Base-by-base conservation (phyloP, 2,888 invertebrate species). In the Eudasyphora cyanicolor region DNA sequence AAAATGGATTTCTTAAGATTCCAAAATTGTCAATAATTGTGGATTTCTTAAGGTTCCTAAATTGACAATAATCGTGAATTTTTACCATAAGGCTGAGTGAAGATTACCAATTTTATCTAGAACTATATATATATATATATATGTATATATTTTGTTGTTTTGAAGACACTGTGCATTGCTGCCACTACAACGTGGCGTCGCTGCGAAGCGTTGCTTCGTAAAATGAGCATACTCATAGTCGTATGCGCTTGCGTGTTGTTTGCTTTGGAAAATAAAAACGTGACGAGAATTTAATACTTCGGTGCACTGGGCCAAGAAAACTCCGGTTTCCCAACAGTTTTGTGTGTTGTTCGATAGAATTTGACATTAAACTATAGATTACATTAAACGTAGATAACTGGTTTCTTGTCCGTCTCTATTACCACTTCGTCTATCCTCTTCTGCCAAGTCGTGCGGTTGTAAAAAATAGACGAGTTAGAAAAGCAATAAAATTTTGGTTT, bases 211-310 rank as follows among this genome's bases (percentile, higher is more conserved):
- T 12, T 45, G 2, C 45, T 10, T 10, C 12, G n/a, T n/a, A 6
- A 12, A 45, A 6, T 7, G 2, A 45, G 6, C 45, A 45, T n/a
- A 45, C 12, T 4, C 45, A 45, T 45, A n/a, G n/a, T 12, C n/a
- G 12, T 14, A 45, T 4, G 45, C n/a, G n/a, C 14, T 12, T 45
- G 45, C 57, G 49, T 49, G 17, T 49, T 49, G 17, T 17, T 49
- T 17, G n/a, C 27, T 24, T 21, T 75, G 75, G 64, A 27, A 76
- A 82, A 79, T 54, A 21, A 62, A 77, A 80, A 83, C 83, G 83
- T 83, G 83, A 83, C 80, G 64, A 80, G 83, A 83, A 83, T 83
- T 74, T 69, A 24, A 24, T 1, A 2, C 27, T 12, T 57, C 6
- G 51, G 21, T 10, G 21, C 21, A 24, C 17, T 57, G 45, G n/a